phyloP scores from a whole-genome alignment of 2,888 invertebrate species.

The Volucella bombylans region DNA sequence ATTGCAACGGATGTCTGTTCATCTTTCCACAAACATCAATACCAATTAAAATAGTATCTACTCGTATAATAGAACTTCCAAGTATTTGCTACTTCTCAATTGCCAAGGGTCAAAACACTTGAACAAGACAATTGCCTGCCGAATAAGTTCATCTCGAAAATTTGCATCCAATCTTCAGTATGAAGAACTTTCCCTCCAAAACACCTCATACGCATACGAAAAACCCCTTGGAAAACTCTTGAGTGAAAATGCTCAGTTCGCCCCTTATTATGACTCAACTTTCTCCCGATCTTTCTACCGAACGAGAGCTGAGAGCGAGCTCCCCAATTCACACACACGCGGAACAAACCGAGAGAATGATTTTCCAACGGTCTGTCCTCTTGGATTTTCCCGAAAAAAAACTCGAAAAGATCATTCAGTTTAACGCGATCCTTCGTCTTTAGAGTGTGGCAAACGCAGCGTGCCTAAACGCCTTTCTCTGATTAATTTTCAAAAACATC shows the following conservation, averaged over 20 bases:
- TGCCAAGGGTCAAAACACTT: no score
- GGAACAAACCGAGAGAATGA: neutral
- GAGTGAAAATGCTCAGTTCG: slow-evolving; percentile 21
- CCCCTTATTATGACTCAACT: slow-evolving; percentile 5
- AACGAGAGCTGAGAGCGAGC: neutral
- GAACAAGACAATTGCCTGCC: no score
- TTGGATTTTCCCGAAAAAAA: neutral
- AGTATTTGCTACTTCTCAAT: no score
- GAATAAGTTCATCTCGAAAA: no score
- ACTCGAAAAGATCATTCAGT: slow-evolving; percentile 62
- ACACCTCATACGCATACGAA: no score
- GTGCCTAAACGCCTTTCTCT: neutral
- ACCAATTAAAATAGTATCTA: no score
- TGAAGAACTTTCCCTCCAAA: no score
- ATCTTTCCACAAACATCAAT: no score
- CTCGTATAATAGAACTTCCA: no score
- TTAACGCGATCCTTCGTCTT: slow-evolving; percentile 56
- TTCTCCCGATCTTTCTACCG: neutral
- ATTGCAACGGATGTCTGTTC: no score
- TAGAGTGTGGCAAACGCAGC: slow-evolving; percentile 20
- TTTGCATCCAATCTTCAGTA: no score
- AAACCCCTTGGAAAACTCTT: no score
- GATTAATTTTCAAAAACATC: slow-evolving; percentile 12
- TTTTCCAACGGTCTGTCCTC: slow-evolving; percentile 56
- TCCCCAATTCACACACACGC: slow-evolving; percentile 20